These are phyloP conservation scores for Aspidiotus rigidus DNA, from an alignment of 2,888 invertebrate species.

Conservation along the genomic window DNA sequence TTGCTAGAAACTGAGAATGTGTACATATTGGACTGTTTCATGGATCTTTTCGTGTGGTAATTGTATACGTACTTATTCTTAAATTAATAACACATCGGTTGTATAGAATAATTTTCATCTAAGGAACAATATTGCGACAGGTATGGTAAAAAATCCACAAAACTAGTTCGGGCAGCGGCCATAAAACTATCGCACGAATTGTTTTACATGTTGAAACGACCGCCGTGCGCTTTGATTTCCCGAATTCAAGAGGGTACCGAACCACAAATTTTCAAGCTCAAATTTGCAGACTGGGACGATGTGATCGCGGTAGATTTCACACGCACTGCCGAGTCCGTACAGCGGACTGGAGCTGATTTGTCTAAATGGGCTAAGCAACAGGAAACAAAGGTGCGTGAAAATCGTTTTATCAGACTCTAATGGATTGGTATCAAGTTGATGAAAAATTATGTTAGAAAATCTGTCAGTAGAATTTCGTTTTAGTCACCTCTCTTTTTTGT, in stretches of 20 bases:
- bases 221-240: constrained; percentile 77
- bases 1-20: constrained; percentile 84
- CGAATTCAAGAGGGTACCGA: constrained; percentile 86
- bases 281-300: constrained; percentile 97
- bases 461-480: too few species aligned
- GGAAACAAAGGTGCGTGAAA: constrained; percentile 60
- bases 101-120: neutral
- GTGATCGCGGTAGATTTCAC: constrained; percentile 98
- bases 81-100: neutral
- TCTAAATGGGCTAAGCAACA: constrained; percentile 83
- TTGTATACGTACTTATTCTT: constrained; percentile 37
- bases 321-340: constrained; percentile 92
- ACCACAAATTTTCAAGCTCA: constrained; percentile 83
- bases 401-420: neutral
- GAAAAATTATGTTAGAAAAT: too few species aligned
- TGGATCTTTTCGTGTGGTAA: constrained; percentile 92
- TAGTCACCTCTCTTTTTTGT: too few species aligned
- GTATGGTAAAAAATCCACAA: constrained; percentile 96
- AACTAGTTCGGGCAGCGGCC: constrained; percentile 88
- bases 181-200: constrained; percentile 94
- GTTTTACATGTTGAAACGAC: constrained; percentile 85
- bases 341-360: constrained; percentile 90
- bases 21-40: constrained; percentile 88
- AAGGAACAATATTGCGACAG: constrained; percentile 44
- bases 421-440: neutral